phyloP scores from a whole-genome alignment of 2,113 vertebrate species.

The Sakesphorus luctuosus region DNA sequence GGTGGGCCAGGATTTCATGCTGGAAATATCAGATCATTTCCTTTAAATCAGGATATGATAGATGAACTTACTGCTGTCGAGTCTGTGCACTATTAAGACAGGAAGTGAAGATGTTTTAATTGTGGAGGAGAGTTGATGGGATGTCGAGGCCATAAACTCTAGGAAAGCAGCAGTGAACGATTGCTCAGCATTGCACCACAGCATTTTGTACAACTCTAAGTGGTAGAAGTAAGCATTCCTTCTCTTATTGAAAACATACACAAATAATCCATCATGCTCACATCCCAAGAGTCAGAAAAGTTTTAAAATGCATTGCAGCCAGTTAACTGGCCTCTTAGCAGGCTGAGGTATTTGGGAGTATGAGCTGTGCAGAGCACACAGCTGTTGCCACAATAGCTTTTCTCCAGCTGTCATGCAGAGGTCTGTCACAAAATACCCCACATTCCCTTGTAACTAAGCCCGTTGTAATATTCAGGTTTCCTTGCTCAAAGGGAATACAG shows the following conservation, averaged over 20 bases:
- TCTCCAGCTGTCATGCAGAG: conserved; percentile 79
- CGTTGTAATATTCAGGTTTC: conserved; percentile 68
- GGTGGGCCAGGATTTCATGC: conserved; percentile 41
- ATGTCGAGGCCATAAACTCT: not conserved
- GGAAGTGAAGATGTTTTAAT: conserved; percentile 36
- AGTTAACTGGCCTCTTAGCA: conserved; percentile 21
- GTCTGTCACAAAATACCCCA: conserved; percentile 74
- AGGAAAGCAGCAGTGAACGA: not conserved
- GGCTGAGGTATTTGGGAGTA: conserved; percentile 70
- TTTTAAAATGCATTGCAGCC: conserved; percentile 20
- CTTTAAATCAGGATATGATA: conserved; percentile 57
- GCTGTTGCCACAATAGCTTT: conserved; percentile 77
- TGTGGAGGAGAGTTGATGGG: conserved; percentile 17
- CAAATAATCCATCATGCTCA: conserved; percentile 15
- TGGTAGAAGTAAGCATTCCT: conserved; percentile 22
- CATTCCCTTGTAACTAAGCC: conserved; percentile 72
- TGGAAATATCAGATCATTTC: conserved; percentile 54
- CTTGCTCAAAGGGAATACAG: conserved; percentile 54
- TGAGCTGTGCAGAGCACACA: conserved; percentile 68
- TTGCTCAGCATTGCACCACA: not conserved
- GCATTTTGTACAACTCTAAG: not conserved
- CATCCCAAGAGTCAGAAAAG: conserved; percentile 25
- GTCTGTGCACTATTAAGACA: not conserved
- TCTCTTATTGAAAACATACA: conserved; percentile 33
- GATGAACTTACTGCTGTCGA: not conserved